Percentiles rank a stretch among this genome's conserved stretches.
phyloP scores from a whole-genome alignment of 2,113 vertebrate genomes.

The Vulpes lagopus region DNA sequence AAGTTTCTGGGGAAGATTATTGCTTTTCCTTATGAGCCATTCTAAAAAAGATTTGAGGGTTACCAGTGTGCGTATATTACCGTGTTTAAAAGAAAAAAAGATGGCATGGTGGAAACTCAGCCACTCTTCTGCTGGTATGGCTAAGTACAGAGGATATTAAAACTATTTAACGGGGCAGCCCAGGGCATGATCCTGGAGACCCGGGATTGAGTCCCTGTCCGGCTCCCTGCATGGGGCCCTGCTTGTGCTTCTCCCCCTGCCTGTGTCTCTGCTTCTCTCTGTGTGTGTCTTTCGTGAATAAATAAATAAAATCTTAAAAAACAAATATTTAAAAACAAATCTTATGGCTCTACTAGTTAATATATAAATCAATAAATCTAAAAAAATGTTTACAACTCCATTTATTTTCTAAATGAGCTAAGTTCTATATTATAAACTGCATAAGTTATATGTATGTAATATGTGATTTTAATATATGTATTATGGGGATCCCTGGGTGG shows the following conservation, averaged over 20 bases:
- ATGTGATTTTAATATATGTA: neutral
- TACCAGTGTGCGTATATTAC: neutral
- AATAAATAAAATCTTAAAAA: too few species aligned
- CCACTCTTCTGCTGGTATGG: neutral
- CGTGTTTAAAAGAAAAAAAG: neutral
- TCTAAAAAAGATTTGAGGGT: neutral
- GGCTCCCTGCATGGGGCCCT: too few species aligned
- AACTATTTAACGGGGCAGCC: neutral
- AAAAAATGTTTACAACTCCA: neutral
- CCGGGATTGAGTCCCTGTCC: too few species aligned
- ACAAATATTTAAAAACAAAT: neutral
- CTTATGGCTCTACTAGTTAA: neutral
- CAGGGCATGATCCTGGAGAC: too few species aligned
- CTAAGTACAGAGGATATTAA: neutral
- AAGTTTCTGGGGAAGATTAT: neutral
- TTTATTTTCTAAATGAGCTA: conserved; percentile 34
- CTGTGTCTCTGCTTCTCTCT: too few species aligned
- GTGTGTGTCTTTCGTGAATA: too few species aligned
- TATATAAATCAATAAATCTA: neutral
- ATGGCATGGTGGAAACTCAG: neutral
- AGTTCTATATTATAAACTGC: neutral
- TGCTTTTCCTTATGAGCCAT: neutral
- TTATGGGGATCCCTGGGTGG: too few species aligned
- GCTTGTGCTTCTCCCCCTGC: too few species aligned
- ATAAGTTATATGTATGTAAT: neutral